Evolutionary conservation across 1,140 invertebrate species (phyloP).

Genomic region (Lepidurus arcticus): DNA sequence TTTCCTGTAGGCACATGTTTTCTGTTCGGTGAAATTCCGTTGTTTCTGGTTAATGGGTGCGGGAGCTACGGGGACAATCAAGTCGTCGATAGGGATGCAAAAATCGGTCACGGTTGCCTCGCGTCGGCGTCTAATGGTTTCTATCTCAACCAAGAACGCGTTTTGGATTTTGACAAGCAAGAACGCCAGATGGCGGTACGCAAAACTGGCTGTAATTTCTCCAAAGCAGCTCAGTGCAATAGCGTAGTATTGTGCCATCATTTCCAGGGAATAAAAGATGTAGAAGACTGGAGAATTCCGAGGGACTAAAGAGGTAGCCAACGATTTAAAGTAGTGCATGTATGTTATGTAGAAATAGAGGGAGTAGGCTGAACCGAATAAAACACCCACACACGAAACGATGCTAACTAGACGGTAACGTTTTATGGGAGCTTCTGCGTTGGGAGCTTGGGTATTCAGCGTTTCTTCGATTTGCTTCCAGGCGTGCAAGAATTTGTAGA

Average conservation of each 20-base stretch:
- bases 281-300: background rate
- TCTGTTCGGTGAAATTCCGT: background rate
- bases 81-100: too few relatives aligned
- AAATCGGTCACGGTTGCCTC: too few relatives aligned
- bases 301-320: background rate
- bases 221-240: background rate
- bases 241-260: background rate
- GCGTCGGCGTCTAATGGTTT: background rate
- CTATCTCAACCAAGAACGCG: background rate
- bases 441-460: background rate
- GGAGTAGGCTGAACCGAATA: background rate
- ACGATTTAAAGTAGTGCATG: background rate
- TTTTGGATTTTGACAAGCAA: background rate
- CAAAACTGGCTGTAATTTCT: background rate
- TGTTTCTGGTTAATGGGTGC: background rate
- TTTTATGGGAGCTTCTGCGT: background rate
- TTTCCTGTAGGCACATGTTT: background rate
- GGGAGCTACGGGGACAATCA: background rate
- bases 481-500: background rate
- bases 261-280: background rate
- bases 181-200: background rate
- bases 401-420: background rate
- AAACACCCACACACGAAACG: background rate
- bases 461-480: background rate
- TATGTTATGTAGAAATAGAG: background rate